Base-by-base conservation (phyloP, 2,797 vertebrate genomes). In the Acrossocheilus wenchowensis region DNA sequence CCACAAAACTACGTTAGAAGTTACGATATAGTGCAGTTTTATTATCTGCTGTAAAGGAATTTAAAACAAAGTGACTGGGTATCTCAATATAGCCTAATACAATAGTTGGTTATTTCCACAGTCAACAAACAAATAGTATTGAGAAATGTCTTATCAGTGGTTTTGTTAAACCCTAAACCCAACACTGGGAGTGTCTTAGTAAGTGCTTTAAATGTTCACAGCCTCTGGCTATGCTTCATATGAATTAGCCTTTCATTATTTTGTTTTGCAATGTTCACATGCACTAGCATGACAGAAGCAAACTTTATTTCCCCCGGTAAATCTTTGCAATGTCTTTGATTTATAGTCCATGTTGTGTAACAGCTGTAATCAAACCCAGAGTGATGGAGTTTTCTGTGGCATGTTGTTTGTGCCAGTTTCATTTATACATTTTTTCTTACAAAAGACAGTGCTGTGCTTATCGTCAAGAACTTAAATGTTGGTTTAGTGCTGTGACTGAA, bases 281-380 rank as follows among this genome's bases (percentile, higher is more conserved):
- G 89, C 54, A 45, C 26, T 15, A 41, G 34, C 89, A 86, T 86
- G 89, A 82, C 81, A 60, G 68, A 34, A 75, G 43, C 68, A 62
- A 7, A 0, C 54, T 73, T 23, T 75, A 52, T 71, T 54, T 69
- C 30, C 12, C 34, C 5, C 15, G 19, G 19, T 30, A 26, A 60
- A 1, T 23, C 57, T 84, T 69, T 78, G 43, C 10, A 6, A 17
- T 30, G n/a, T 26, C 5, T 83, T 43, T 83, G n/a, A n/a, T 52
- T 72, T 34, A 48, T 66, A 68, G 15, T 36, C 45, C 4, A 36
- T 23, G 12, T 83, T 83, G 26, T 48, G 41, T 17, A 62, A 78
- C 14, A 54, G 21, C 43, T 50, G 54, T 34, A 75, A n/a, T 52
- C 15, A 52, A 30, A 68, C 1, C 8, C 23, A 2, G 6, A 41